Conservation (phyloP, 2,113 vertebrate genomes). For the Odocoileus virginianus region DNA sequence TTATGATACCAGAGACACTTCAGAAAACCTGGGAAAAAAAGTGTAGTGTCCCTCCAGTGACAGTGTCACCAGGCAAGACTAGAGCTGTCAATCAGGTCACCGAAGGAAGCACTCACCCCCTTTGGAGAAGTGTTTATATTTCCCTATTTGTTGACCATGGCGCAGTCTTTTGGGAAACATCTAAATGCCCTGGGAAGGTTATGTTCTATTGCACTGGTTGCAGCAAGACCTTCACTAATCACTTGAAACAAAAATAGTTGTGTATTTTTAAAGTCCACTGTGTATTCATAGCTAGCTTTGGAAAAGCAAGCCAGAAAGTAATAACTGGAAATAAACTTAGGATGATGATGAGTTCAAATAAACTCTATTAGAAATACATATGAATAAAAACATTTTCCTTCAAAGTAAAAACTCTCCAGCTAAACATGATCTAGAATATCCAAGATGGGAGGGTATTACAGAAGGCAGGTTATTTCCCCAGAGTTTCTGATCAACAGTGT, state of each 20-base stretch:
- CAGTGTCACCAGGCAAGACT: slow-evolving; percentile 78
- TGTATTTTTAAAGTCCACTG: slow-evolving; percentile 23
- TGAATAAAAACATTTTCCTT: slow-evolving; percentile 71
- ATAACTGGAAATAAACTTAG: slow-evolving; percentile 65
- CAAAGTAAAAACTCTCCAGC: slow-evolving; percentile 60
- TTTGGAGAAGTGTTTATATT: slow-evolving; percentile 53
- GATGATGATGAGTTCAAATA: slow-evolving; percentile 47
- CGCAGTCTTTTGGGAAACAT: slow-evolving; percentile 44
- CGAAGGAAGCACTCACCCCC: slow-evolving; percentile 40
- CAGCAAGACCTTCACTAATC: not conserved
- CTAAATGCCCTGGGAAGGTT: not conserved
- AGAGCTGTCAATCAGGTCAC: slow-evolving; percentile 80
- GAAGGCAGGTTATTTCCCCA: slow-evolving; percentile 76
- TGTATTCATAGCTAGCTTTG: slow-evolving; percentile 36
- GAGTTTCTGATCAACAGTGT: slow-evolving; percentile 62
- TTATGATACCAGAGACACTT: slow-evolving; percentile 80
- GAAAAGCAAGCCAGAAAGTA: slow-evolving; percentile 47
- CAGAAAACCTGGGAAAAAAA: slow-evolving; percentile 82
- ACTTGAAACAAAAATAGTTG: slow-evolving; percentile 2
- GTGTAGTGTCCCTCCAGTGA: slow-evolving; percentile 75
- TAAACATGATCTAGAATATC: slow-evolving; percentile 53
- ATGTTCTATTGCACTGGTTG: not conserved
- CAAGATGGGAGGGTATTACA: slow-evolving; percentile 55
- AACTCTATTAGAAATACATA: slow-evolving; percentile 53
- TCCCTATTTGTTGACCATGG: not conserved